These are phyloP conservation scores for Neopelma chrysocephalum DNA, from an alignment of 2,797 vertebrate genomes.

Conservation along the genomic window DNA sequence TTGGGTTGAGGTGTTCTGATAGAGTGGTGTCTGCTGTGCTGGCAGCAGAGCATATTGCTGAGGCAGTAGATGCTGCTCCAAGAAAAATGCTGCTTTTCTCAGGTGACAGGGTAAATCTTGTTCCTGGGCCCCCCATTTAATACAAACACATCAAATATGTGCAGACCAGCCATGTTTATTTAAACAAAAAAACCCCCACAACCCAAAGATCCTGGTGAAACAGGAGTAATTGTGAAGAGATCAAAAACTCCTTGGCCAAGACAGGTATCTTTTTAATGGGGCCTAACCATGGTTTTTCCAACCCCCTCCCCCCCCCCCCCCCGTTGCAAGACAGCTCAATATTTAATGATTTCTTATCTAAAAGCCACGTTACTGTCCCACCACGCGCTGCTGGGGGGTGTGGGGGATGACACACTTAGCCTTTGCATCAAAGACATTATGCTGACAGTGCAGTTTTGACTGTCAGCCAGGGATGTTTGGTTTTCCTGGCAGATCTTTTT, in stretches of 20 bases:
- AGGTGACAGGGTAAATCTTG: neutral
- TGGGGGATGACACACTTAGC: constrained; percentile 18
- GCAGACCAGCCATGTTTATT: neutral
- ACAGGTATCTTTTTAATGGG: neutral
- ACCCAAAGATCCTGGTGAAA: neutral
- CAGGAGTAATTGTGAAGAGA: neutral
- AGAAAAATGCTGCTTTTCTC: neutral
- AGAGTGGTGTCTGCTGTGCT: neutral
- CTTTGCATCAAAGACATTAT: constrained; percentile 20
- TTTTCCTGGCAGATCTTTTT: constrained; percentile 1
- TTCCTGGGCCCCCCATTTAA: neutral
- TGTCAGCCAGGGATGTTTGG: constrained; percentile 12
- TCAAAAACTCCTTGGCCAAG: neutral
- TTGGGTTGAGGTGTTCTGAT: constrained; percentile 19
- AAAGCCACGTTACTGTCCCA: neutral
- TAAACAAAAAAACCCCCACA: neutral
- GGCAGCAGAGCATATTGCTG: neutral
- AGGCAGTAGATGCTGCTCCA: neutral
- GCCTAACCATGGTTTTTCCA: neutral
- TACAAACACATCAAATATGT: neutral
- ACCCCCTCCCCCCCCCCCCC: neutral
- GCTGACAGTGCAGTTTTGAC: constrained; percentile 31
- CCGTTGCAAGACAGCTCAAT: neutral
- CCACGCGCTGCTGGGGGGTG: rapidly evolving
- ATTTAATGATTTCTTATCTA: neutral